Evolutionary conservation across 2,888 invertebrate species (phyloP).

Genomic region (Drosophila conformis): DNA sequence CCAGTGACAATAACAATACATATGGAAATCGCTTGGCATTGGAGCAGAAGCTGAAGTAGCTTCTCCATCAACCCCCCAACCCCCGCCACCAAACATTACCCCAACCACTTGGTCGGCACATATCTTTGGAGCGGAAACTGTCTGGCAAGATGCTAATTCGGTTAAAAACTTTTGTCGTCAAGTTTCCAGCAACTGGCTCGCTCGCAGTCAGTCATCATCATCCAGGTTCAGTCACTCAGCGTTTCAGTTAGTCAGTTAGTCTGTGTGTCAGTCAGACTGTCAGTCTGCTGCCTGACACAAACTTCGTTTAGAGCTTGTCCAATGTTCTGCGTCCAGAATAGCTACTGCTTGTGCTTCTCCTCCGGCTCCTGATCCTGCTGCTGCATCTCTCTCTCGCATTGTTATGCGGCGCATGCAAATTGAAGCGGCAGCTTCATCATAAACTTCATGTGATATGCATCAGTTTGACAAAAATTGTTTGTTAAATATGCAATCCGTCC

Average conservation of each 20-base stretch:
- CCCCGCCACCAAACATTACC: no score
- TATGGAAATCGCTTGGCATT: slow-evolving; percentile 67
- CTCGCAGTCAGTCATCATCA: slow-evolving; percentile 36
- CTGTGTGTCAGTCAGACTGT: slow-evolving; percentile 14
- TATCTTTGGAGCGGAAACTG: slow-evolving; percentile 70
- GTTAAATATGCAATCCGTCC: slow-evolving; percentile 62
- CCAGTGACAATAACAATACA: slow-evolving; percentile 70
- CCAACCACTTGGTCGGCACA: slow-evolving; percentile 9
- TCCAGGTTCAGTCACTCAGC: slow-evolving; percentile 25
- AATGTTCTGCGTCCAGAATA: slow-evolving; percentile 7
- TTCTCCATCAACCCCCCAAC: background rate
- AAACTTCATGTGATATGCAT: slow-evolving; percentile 75
- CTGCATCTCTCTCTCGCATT: slow-evolving; percentile 37
- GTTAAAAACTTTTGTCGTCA: slow-evolving; percentile 79
- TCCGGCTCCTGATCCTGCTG: slow-evolving; percentile 3
- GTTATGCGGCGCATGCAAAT: slow-evolving; percentile 75
- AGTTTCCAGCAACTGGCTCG: slow-evolving; percentile 66
- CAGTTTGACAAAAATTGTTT: slow-evolving; percentile 68
- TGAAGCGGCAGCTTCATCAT: slow-evolving; percentile 57
- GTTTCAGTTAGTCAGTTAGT: slow-evolving; percentile 15
- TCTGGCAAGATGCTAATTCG: slow-evolving; percentile 80
- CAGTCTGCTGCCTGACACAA: slow-evolving; percentile 51
- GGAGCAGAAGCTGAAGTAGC: slow-evolving; percentile 10
- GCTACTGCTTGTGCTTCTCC: slow-evolving; percentile 7
- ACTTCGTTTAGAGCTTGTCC: slow-evolving; percentile 59